Base-by-base conservation (phyloP, 2,888 invertebrate species). In the Trichopoda pennipes region DNA sequence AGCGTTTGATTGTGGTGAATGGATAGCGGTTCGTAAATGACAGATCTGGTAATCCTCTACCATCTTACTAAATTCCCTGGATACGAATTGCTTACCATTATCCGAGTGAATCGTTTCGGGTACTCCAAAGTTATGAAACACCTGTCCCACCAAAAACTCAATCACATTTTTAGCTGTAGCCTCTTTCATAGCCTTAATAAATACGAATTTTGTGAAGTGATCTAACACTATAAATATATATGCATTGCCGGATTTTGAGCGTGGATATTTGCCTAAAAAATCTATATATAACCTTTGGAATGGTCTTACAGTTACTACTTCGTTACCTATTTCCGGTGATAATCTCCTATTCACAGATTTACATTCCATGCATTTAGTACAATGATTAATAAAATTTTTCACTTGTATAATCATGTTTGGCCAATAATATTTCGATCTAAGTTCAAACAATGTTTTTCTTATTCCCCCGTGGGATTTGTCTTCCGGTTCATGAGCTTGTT, bases 361-460 rank as follows among this genome's bases (percentile, higher is more conserved):
- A 28, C 28, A 28, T 28, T 28, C 28, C 8, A 7, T 28, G 8
- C 28, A 28, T 28, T 28, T 28, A 7, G 8, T 28, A 28, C 28
- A 28, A 28, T 28, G 4, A 8, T 28, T 28, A 28, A 28, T 38
- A 51, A 12, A 64, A 6, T 64, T 64, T 19, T 32, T 51, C 0
- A 64, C 64, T 3, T 64, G 51, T 8, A 51, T 8, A 1, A 51
- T 4, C 77, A 77, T 77, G n/a, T 61, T 53, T 1, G 77, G 61
- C 69, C 77, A 69, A 47, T 61, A 69, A 55, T 61, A 68, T n/a
- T 53, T 61, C 0, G 10, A 28, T 10, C 68, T n/a, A 6, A 68
- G 69, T 6, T 8, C 8, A 28, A 28, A 8, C 6, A 28, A 7
- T 8, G 28, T 28, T 28, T 28, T 28, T 80, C 49, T 80, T 80